phyloP scores from a whole-genome alignment of 1,140 invertebrate genomes.

The Zaprionus lachaisei region DNA sequence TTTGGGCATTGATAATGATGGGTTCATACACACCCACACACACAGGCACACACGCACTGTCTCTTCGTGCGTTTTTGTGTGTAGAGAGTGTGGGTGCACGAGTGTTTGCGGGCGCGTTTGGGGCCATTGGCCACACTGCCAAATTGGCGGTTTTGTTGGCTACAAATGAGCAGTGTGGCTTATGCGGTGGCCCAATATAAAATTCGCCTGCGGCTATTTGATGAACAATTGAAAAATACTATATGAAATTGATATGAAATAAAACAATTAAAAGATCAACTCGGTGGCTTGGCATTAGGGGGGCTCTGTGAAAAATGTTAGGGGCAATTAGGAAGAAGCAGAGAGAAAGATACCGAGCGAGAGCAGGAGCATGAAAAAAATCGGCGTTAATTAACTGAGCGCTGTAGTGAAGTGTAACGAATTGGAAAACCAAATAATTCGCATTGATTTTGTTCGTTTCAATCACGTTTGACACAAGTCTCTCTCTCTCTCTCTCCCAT shows the following conservation, averaged over 20 bases:
- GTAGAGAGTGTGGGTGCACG: background rate
- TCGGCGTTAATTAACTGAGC: constrained; percentile 69
- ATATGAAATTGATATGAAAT: constrained; percentile 41
- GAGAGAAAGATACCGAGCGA: background rate
- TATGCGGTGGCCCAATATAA: constrained; percentile 61
- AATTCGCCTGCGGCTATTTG: constrained; percentile 61
- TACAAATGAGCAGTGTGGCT: constrained; percentile 66
- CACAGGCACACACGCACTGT: background rate
- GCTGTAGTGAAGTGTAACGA: constrained; percentile 71
- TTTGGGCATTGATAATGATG: constrained; percentile 32
- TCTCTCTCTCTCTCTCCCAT: background rate
- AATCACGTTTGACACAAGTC: constrained; percentile 45
- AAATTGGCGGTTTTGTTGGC: constrained; percentile 80
- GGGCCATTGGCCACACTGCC: constrained; percentile 41
- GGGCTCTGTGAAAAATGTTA: background rate
- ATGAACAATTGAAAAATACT: constrained; percentile 61
- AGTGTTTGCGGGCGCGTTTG: constrained; percentile 29
- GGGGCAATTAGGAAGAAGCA: background rate
- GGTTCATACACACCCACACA: background rate
- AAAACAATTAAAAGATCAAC: constrained; percentile 63
- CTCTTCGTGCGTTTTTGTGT: background rate
- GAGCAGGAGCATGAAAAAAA: constrained; percentile 19
- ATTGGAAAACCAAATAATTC: constrained; percentile 83
- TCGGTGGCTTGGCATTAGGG: constrained; percentile 24
- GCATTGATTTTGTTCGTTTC: constrained; percentile 77